A percentile compares a stretch with the other conserved stretches of the same genome.
phyloP scores from a whole-genome alignment of 2,888 invertebrate species.

The Chaetoderma sp. region DNA sequence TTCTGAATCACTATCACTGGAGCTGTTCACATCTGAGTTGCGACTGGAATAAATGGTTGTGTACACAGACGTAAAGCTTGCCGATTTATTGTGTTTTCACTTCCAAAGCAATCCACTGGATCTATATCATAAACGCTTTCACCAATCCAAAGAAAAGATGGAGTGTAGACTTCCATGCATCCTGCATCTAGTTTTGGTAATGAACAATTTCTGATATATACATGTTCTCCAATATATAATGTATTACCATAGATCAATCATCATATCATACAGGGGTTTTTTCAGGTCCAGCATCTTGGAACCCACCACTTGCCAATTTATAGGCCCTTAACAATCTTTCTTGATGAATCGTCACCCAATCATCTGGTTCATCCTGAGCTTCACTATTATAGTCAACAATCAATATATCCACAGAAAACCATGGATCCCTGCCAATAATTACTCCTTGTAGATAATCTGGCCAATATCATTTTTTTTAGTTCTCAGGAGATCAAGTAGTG shows the following conservation, averaged over 20 bases:
- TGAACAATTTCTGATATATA: neutral
- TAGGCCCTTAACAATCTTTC: neutral
- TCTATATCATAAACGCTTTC: neutral
- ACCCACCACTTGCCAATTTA: neutral
- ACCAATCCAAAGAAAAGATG: neutral
- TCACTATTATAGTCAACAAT: neutral
- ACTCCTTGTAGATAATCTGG: slow-evolving; percentile 9
- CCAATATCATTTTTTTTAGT: slow-evolving; percentile 20
- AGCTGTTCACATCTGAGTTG: neutral
- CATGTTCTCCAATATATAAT: neutral
- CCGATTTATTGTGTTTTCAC: neutral
- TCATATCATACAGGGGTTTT: neutral
- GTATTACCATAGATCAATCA: neutral
- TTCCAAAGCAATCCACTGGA: neutral
- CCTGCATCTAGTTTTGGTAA: slow-evolving; percentile 13
- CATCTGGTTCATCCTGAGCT: neutral
- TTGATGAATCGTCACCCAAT: slow-evolving; percentile 15
- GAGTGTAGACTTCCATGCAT: slow-evolving; percentile 5
- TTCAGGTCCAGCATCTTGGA: too few relatives aligned
- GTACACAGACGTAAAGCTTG: neutral
- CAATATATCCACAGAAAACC: slow-evolving; percentile 17
- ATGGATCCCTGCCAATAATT: slow-evolving; percentile 23
- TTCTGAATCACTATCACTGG: neutral
- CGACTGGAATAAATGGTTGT: neutral
- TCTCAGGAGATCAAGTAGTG: slow-evolving; percentile 17